Percentiles rank a stretch among this genome's conserved stretches.
phyloP scores from a whole-genome alignment of 2,888 invertebrate species.

The Acrocera orbiculus region DNA sequence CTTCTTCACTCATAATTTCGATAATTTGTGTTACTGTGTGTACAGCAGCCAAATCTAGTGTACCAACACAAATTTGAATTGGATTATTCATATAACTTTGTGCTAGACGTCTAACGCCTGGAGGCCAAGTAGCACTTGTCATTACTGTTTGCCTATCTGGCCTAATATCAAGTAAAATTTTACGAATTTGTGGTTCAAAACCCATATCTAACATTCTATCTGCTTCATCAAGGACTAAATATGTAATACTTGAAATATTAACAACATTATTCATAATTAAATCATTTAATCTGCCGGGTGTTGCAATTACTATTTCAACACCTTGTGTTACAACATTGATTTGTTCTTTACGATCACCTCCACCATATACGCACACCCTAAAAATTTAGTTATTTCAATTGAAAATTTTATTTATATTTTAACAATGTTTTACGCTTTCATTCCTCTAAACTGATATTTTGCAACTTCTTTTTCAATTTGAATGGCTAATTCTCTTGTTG shows the following conservation, averaged over 20 bases:
- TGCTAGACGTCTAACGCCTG: conserved; percentile 68
- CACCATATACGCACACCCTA: conserved; percentile 82
- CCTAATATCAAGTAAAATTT: conserved; percentile 58
- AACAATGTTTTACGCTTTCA: conserved; percentile 46
- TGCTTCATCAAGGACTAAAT: conserved; percentile 83
- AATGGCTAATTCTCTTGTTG: conserved; percentile 80
- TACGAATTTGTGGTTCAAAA: conserved; percentile 75
- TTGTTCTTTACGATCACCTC: conserved; percentile 65
- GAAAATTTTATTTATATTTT: not conserved
- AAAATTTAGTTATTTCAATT: conserved; percentile 5
- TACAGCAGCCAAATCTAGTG: conserved; percentile 72
- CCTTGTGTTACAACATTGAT: conserved; percentile 53
- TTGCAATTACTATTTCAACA: conserved; percentile 90
- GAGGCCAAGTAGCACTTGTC: conserved; percentile 95
- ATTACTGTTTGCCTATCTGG: conserved; percentile 89
- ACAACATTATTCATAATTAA: conserved; percentile 54
- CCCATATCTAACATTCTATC: conserved; percentile 79
- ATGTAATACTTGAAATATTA: conserved; percentile 64
- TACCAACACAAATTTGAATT: conserved; percentile 77
- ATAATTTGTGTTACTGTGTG: conserved; percentile 73
- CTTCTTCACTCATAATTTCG: conserved; percentile 49
- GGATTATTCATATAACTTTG: conserved; percentile 77
- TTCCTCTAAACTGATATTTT: conserved; percentile 76
- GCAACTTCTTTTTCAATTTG: conserved; percentile 84
- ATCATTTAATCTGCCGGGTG: conserved; percentile 85